Evolutionary conservation across 2,888 invertebrate genomes (phyloP), one percentile per base, ranked within the genome.

Genomic region (Apantesis nais): DNA sequence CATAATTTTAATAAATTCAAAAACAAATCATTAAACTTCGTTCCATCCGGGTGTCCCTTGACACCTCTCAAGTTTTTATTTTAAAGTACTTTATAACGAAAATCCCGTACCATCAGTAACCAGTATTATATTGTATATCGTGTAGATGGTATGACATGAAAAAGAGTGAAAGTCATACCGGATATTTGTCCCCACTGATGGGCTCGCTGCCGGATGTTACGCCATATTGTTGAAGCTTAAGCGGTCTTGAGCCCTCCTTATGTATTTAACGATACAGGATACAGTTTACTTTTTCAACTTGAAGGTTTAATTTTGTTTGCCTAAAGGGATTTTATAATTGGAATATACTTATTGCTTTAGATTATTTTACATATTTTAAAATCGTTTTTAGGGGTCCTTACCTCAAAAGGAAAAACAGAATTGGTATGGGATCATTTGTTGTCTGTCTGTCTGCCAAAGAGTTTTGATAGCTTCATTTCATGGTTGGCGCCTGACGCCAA

Each of bases 211-310:
- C 83, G 84, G 85, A 81, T 73, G 75, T 77, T 74, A 71, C 77
- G 74, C 75, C 71, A 80, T 75, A 81, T 79, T 74, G 78, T 65
- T 81, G 81, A 84, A 84, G 76, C 79, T 78, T 79, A 80, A 83
- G 83, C 74, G 34, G 79, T 79, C 80, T 84, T 79, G 82, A 78
- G 78, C 76, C 74, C 73, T 81, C 83, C 81, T 85, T 83, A 83
- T 74, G 64, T 76, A 74, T 73, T 82, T 83, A 78, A 79, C 74
- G 77, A 80, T 78, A 75, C 68, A 61, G 67, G 74, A 76, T 74
- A 69, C 76, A 19, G 58, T 63, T 58, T 37, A n/a, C 29, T 41
- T 60, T 58, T 29, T n/a, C 1, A 12, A 16, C 19, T n/a, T 7
- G 8, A 8, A 16, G 48, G 19, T 19, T 12, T 48, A n/a, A 52